These are phyloP conservation scores for Aphis craccivora DNA, from an alignment of 1,140 invertebrate species.

Conservation along the genomic window DNA sequence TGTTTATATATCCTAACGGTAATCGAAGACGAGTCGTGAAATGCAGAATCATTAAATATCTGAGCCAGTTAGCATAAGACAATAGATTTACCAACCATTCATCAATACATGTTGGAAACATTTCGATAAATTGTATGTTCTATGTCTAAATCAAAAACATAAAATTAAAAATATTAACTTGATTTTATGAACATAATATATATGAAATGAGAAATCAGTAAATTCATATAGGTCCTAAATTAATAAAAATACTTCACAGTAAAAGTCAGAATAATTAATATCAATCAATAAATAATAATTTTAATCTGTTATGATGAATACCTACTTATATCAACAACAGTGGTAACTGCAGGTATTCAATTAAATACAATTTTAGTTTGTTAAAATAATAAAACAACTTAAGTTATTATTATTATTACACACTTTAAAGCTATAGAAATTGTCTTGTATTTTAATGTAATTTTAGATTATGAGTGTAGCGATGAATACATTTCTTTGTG, in stretches of 20 bases:
- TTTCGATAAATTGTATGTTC: neutral
- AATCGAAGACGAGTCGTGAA: constrained; percentile 43
- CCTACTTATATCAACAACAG: neutral
- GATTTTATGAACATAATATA: neutral
- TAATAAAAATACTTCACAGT: neutral
- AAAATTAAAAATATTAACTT: neutral
- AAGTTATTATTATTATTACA: too few species aligned
- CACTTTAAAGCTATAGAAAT: neutral
- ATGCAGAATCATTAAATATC: constrained; percentile 46
- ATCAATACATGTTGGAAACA: neutral
- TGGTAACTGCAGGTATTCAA: neutral
- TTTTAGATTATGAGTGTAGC: too few species aligned
- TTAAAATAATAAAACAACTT: neutral
- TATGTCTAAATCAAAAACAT: neutral
- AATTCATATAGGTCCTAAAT: neutral
- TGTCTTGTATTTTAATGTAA: too few species aligned
- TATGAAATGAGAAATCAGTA: neutral
- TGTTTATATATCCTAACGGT: constrained; percentile 30
- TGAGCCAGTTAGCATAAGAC: neutral
- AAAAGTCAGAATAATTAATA: too few species aligned
- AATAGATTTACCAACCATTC: neutral
- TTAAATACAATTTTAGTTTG: too few species aligned
- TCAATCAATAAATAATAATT: too few species aligned
- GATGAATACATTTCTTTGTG: too few species aligned
- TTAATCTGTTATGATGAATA: too few species aligned